Conservation (phyloP, 2,797 vertebrate species). For the Percopsis omiscomaycus region DNA sequence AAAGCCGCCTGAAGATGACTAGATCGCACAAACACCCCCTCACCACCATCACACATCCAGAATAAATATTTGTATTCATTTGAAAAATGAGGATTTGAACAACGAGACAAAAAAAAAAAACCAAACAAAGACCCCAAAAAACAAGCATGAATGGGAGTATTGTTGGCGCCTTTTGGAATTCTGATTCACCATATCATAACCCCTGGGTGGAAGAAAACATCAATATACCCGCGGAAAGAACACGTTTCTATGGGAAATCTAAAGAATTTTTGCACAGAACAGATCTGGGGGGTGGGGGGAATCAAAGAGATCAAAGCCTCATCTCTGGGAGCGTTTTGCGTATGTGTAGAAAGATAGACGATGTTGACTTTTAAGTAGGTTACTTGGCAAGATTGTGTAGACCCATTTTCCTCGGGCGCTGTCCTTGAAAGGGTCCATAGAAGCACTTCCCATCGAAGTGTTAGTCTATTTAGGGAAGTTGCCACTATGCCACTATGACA, state of each 20-base stretch:
- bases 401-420: slow-evolving; percentile 54
- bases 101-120: slow-evolving; percentile 66
- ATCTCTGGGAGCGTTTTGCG: slow-evolving; percentile 81
- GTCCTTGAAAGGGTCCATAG: slow-evolving; percentile 69
- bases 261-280: slow-evolving; percentile 94
- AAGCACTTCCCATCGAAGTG: slow-evolving; percentile 32
- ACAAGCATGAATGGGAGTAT: slow-evolving; percentile 87
- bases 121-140: slow-evolving; percentile 69
- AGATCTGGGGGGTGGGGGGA: slow-evolving; percentile 83
- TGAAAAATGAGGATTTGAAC: slow-evolving; percentile 83
- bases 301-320: slow-evolving; percentile 93
- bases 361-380: slow-evolving; percentile 86
- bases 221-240: slow-evolving; percentile 94
- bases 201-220: slow-evolving; percentile 99
- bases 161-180: slow-evolving; percentile 89
- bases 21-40: slow-evolving; percentile 78
- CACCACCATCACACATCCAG: slow-evolving; percentile 70
- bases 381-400: slow-evolving; percentile 78
- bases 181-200: slow-evolving; percentile 99
- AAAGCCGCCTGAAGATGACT: slow-evolving; percentile 86
- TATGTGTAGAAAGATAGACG: slow-evolving; percentile 90
- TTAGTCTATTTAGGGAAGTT: background rate
- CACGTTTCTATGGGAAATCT: slow-evolving; percentile 98
- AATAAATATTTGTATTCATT: slow-evolving; percentile 95
- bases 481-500: no score